Conservation (phyloP, 2,113 vertebrate species). For the Talpa occidentalis region DNA sequence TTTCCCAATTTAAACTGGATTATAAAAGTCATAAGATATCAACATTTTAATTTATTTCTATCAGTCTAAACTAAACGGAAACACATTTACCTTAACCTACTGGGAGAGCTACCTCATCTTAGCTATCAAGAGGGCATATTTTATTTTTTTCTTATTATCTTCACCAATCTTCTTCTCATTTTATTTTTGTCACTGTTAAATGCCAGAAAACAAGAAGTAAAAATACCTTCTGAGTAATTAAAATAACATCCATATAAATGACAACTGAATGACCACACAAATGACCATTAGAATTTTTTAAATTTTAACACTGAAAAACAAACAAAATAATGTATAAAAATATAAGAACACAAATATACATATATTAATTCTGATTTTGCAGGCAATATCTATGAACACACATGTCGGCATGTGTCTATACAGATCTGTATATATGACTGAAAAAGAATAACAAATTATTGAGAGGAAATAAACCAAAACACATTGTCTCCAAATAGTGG, state of each 20-base stretch:
- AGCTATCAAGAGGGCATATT: background rate
- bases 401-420: background rate
- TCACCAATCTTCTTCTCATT: background rate
- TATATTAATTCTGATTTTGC: background rate
- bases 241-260: background rate
- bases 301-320: background rate
- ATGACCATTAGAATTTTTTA: background rate
- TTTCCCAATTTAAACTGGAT: background rate
- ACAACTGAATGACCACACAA: background rate
- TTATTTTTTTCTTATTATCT: background rate
- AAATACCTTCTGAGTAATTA: background rate
- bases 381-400: background rate
- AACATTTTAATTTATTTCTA: background rate
- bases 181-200: background rate
- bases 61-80: background rate
- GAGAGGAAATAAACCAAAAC: slow-evolving; percentile 15
- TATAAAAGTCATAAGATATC: background rate
- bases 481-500: background rate
- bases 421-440: background rate
- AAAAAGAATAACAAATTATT: slow-evolving; percentile 4
- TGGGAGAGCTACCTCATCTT: background rate
- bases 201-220: background rate
- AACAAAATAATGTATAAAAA: background rate
- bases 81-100: background rate
- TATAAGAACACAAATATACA: background rate